phyloP scores from a whole-genome alignment of 53 echinoderm and acorn worm genomes.

The Arbacia lixula region DNA sequence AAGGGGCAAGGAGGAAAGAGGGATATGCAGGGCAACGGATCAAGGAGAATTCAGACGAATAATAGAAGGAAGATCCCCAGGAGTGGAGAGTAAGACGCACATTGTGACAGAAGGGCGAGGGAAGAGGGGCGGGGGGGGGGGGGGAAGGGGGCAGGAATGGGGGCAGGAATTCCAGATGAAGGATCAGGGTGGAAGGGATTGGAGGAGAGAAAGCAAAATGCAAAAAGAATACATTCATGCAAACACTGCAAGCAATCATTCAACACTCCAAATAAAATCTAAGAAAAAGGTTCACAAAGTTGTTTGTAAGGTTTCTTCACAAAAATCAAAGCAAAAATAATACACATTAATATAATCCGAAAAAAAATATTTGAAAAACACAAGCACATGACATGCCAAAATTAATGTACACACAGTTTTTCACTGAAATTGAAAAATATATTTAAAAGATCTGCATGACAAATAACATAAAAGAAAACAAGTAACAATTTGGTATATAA shows the following conservation, averaged over 20 bases:
- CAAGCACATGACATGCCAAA: too few species aligned
- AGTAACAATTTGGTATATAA: too few species aligned
- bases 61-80: background rate
- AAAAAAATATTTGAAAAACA: too few species aligned
- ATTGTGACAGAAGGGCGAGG: background rate
- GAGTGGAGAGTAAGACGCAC: background rate
- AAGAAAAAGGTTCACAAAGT: background rate
- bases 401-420: too few species aligned
- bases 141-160: background rate
- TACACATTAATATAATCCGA: background rate
- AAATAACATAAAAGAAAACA: too few species aligned
- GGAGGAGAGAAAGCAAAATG: constrained; percentile 24
- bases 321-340: constrained; percentile 23
- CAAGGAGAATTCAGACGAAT: background rate
- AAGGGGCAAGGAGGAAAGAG: background rate
- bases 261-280: background rate
- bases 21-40: background rate
- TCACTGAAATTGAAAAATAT: too few species aligned
- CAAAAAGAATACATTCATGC: constrained; percentile 32
- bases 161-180: background rate
- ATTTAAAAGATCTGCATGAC: too few species aligned
- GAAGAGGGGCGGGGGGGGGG: background rate
- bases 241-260: constrained; percentile 15
- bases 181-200: background rate
- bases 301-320: background rate